Base-by-base conservation (phyloP, 2,113 vertebrate genomes). In the Cairina moschata region DNA sequence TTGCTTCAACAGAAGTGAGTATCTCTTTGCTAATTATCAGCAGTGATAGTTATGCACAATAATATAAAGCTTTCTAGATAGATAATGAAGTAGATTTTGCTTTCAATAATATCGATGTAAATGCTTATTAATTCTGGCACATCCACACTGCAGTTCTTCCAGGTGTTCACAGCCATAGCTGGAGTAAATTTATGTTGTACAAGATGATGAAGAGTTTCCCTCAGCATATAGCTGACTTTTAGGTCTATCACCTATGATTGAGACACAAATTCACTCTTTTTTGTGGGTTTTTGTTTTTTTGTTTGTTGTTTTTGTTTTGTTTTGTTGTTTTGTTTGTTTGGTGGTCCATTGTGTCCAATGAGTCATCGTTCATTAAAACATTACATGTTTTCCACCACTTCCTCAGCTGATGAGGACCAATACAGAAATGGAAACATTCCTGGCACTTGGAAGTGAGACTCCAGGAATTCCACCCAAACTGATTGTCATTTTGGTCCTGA, bases 31-130 rank as follows among this genome's bases (percentile, higher is more conserved):
- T 83, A 59, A 84, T 90, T 80, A 86, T 56, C 62, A 62, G 12
- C 40, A 80, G 16, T n/a, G n/a, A 76, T 9, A 78, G 31, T 29
- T 54, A 54, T 6, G 14, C 6, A 21, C 48, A 88, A 58, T 66
- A 77, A 78, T 68, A 55, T 74, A 66, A 75, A 87, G 42, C n/a
- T 75, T 82, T 84, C 58, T 73, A 60, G 58, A 92, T 84, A 93
- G 29, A 76, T 44, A 68, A 75, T 23, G 16, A 72, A 21, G 44
- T 29, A 89, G 32, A 65, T 91, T 95, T 84, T 83, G n/a, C 58
- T 92, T 72, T 96, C 36, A 89, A 2, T 65, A 72, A 73, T 25
- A 36, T 32, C 69, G 17, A 14, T 31, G 23, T 68, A 87, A 95
- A 79, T 17, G 12, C 10, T n/a, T 36, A 82, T 31, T 42, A 84